Evolutionary conservation across 2,113 vertebrate genomes (phyloP).

Genomic region (Otolemur garnettii): DNA sequence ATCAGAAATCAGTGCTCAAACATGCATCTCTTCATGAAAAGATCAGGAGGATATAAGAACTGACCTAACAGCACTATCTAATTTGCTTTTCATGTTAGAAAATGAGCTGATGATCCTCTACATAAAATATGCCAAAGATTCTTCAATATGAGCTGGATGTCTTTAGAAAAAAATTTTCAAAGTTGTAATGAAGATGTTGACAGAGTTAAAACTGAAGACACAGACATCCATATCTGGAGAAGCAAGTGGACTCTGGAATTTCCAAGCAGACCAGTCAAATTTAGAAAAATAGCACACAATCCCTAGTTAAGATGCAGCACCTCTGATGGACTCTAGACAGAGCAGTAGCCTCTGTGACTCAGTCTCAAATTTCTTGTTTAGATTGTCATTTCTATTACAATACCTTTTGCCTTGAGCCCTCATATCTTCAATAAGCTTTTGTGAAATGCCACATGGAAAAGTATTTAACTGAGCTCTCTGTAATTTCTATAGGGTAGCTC

Average conservation of each 20-base stretch:
- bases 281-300: slow-evolving; percentile 20
- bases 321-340: not conserved
- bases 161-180: slow-evolving; percentile 39
- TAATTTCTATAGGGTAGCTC: too few relatives aligned
- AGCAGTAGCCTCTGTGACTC: not conserved
- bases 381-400: not conserved
- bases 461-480: not conserved
- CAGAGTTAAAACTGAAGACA: slow-evolving; percentile 26
- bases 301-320: not conserved
- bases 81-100: slow-evolving; percentile 40
- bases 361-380: not conserved
- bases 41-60: not conserved
- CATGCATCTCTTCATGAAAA: slow-evolving; percentile 33
- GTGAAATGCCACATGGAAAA: slow-evolving; percentile 42
- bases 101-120: not conserved
- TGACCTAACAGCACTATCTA: not conserved
- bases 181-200: not conserved
- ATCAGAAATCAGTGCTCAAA: slow-evolving; percentile 45
- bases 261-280: not conserved
- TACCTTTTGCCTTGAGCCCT: not conserved
- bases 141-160: not conserved
- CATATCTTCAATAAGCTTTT: not conserved
- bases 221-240: not conserved
- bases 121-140: slow-evolving; percentile 37
- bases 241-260: not conserved